Evolutionary conservation across 2,797 vertebrate species (phyloP), one percentile per base, ranked within the genome.

Genomic region (Channallabes apus): DNA sequence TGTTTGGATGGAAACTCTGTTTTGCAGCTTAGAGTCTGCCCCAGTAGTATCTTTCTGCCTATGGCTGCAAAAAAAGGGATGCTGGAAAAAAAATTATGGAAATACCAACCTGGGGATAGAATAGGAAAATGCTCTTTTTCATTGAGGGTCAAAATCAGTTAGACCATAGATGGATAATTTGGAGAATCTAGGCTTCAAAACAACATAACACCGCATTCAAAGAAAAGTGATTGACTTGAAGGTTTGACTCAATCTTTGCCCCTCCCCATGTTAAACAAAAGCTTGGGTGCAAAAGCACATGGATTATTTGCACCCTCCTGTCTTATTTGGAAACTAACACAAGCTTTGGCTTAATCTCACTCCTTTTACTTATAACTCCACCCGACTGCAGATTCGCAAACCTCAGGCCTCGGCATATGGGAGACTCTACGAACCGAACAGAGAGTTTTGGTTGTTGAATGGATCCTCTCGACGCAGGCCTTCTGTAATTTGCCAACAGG

Each of bases 401-500:
- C 85, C 85, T 85, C 82, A 80, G 72, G 73, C 76, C 61, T 67
- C 32, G 41, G 73, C 78, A 82, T 67, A 82, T 22, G n/a, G 75
- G 32, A 82, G 85, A 9, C 75, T n/a, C 7, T 83, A 81, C 76
- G 80, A 86, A 84, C 81, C 51, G 83, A 79, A 86, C 71, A 18
- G 62, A 54, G 84, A 87, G 79, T 88, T 89, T 92, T 85, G 91
- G 92, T 93, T 85, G 87, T 85, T 65, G 86, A 89, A 89, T 22
- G 68, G 90, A 92, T 91, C 92, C 93, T 94, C 90, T 89, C 79
- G 86, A 82, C 85, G 88, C 87, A 89, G 67, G 87, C 88, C 92
- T 93, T 94, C 93, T 95, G 93, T 95, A 94, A 95, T 95, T 94
- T 93, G 94, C 93, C 90, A 90, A 91, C 90, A 78, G 91, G 91